Evolutionary conservation across 2,888 invertebrate genomes (phyloP).

Genomic region (Eupeodes luniger): DNA sequence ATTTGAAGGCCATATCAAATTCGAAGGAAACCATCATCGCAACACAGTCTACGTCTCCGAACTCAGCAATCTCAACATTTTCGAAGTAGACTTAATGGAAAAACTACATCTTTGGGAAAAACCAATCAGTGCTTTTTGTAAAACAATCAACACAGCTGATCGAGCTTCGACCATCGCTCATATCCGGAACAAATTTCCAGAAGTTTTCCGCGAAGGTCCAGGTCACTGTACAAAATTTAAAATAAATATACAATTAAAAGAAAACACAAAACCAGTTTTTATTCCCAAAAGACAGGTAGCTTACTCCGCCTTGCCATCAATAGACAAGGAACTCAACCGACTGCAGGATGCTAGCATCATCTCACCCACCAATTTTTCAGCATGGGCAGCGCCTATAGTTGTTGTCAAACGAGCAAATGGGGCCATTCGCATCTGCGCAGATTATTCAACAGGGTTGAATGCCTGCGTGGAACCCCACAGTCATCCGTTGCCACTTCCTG

Average conservation of each 20-base stretch:
- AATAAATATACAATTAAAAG: conserved; percentile 49
- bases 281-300: conserved; percentile 53
- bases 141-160: background rate
- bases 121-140: background rate
- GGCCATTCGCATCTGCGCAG: conserved; percentile 32
- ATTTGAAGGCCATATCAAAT: conserved; percentile 2
- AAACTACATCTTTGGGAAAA: background rate
- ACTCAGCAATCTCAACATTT: conserved; percentile 13
- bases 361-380: conserved; percentile 27
- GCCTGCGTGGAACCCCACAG: conserved; percentile 40
- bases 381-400: conserved; percentile 55
- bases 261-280: conserved; percentile 50
- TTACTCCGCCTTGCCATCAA: conserved; percentile 49
- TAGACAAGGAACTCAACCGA: conserved; percentile 47
- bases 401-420: conserved; percentile 5
- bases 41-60: background rate
- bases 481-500: conserved; percentile 48
- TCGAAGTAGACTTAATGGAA: background rate
- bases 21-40: background rate
- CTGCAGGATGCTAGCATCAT: conserved; percentile 45
- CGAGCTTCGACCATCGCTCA: background rate
- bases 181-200: conserved; percentile 17
- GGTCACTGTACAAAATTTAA: conserved; percentile 52
- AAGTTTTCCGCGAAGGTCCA: conserved; percentile 16
- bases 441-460: conserved; percentile 59